phyloP scores from a whole-genome alignment of 2,113 vertebrate genomes.

The Hylia prasina region DNA sequence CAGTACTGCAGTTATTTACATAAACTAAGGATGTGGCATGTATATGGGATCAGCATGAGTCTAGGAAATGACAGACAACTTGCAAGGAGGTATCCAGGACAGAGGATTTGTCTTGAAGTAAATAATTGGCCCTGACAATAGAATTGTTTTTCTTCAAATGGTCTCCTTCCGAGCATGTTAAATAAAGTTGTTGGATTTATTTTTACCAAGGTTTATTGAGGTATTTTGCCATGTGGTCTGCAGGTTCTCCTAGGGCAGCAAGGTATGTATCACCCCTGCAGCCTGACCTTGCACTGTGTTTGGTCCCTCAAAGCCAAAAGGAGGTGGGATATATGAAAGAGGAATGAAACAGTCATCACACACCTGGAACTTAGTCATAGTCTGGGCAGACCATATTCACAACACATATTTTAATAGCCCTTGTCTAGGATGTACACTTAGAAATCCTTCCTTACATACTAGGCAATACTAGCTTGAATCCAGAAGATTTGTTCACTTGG shows the following conservation, averaged over 20 bases:
- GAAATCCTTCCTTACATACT: neutral
- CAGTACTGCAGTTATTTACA: neutral
- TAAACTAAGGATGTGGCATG: neutral
- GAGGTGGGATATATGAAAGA: neutral
- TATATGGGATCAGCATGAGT: neutral
- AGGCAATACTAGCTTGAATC: neutral
- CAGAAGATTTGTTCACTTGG: neutral
- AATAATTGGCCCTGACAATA: neutral
- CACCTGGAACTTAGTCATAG: neutral
- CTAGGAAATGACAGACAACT: neutral
- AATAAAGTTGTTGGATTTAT: neutral
- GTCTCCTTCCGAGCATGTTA: neutral
- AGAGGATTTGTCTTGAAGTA: neutral
- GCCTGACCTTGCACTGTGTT: neutral
- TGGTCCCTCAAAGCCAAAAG: neutral
- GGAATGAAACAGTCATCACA: rapidly evolving
- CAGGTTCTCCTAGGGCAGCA: neutral
- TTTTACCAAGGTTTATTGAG: neutral
- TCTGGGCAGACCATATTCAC: neutral
- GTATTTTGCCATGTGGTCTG: neutral
- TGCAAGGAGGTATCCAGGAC: neutral
- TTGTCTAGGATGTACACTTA: neutral
- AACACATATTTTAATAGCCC: neutral
- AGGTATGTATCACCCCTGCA: neutral
- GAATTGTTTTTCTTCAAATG: neutral